Conservation (phyloP, 2,888 invertebrate species). For the Liopterus haemorrhoidalis region DNA sequence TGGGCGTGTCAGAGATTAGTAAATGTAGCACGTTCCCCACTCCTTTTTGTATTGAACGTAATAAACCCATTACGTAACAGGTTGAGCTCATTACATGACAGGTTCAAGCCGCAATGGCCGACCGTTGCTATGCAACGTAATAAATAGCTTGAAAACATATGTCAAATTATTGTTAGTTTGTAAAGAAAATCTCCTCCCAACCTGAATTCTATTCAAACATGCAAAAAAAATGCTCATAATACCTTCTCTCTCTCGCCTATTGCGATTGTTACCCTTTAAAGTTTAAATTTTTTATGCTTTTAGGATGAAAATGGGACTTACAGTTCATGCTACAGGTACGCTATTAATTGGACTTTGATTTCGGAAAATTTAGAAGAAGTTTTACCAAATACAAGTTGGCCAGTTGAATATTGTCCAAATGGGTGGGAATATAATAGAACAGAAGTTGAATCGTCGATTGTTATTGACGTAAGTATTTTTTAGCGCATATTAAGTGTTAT, state of each 20-base stretch:
- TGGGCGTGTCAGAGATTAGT: too few relatives aligned
- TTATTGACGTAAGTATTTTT: conserved; percentile 65
- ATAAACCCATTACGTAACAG: too few relatives aligned
- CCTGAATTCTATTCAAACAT: neutral
- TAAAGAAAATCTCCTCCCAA: too few relatives aligned
- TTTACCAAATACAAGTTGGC: conserved; percentile 54
- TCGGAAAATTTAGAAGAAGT: conserved; percentile 41
- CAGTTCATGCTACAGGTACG: conserved; percentile 67
- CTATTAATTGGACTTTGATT: conserved; percentile 63
- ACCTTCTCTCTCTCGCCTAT: neutral
- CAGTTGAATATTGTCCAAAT: conserved; percentile 60
- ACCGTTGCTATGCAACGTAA: too few relatives aligned
- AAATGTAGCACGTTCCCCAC: too few relatives aligned
- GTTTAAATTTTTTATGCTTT: too few relatives aligned
- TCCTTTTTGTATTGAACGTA: too few relatives aligned
- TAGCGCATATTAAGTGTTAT: conserved; percentile 8
- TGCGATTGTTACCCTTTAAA: neutral
- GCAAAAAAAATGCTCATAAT: neutral
- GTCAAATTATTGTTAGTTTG: too few relatives aligned
- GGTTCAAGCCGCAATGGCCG: too few relatives aligned
- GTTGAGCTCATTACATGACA: too few relatives aligned
- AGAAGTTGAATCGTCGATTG: conserved; percentile 68
- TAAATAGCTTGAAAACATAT: too few relatives aligned
- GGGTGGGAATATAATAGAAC: conserved; percentile 76
- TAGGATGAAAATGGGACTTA: conserved; percentile 43